Evolutionary conservation across 30 jellyfish, hydroid and myxozoan species (phyloP).

Genomic region (Chrysaora quinquecirrha): DNA sequence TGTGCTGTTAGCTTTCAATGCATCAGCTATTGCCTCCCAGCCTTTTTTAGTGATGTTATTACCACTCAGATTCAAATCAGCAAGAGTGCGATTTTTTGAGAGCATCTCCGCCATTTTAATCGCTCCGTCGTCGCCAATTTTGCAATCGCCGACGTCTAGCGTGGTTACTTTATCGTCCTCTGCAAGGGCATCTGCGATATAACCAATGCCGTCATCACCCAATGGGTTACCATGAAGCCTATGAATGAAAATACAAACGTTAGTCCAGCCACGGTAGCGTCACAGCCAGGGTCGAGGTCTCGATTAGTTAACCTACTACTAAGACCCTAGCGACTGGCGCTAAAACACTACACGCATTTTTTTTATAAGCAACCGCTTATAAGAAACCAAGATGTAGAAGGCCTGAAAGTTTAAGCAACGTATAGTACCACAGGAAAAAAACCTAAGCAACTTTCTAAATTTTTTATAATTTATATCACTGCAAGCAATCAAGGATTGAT

Average conservation of each 20-base stretch:
- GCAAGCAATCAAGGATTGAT: no score
- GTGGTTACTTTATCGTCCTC: constrained; percentile 50
- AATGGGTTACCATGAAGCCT: constrained; percentile 84
- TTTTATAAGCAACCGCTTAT: no score
- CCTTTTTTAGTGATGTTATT: constrained; percentile 31
- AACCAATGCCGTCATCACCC: constrained; percentile 72
- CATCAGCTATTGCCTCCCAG: constrained; percentile 70
- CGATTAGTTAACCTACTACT: no score
- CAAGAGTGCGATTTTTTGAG: constrained; percentile 22
- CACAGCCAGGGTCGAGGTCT: no score
- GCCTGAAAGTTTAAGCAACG: no score
- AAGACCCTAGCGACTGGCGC: no score
- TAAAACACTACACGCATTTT: no score
- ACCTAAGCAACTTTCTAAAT: no score
- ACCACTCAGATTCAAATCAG: constrained; percentile 62
- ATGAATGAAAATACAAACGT: not conserved
- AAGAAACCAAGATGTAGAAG: no score
- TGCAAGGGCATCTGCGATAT: constrained; percentile 54
- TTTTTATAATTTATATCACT: no score
- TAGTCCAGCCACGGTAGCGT: no score
- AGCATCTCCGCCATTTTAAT: constrained; percentile 47
- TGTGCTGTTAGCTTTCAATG: constrained; percentile 38
- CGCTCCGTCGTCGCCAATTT: constrained; percentile 70
- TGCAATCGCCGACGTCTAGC: constrained; percentile 71
- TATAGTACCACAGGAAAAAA: no score